Percentiles rank a stretch among this genome's conserved stretches.
These are phyloP conservation scores for Zaprionus ghesquierei DNA, from an alignment of 1,140 invertebrate species.

Conservation along the genomic window DNA sequence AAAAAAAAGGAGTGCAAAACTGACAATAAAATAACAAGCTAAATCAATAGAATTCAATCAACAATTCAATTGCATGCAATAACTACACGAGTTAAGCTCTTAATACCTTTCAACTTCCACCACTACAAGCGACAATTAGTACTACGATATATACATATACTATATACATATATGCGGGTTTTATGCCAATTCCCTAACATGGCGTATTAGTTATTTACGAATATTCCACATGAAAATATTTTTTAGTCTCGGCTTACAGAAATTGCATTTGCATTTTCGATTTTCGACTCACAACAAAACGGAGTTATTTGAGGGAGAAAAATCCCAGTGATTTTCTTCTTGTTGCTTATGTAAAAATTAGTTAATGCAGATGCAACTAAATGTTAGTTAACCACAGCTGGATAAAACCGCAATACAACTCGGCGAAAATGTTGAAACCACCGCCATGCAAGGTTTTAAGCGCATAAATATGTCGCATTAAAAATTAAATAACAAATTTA, in stretches of 20 bases:
- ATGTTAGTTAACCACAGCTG: slow-evolving; percentile 34
- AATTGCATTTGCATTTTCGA: not conserved
- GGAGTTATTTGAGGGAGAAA: too few relatives aligned
- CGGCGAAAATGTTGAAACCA: slow-evolving; percentile 19
- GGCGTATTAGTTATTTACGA: not conserved
- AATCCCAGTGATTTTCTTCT: not conserved
- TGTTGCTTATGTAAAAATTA: slow-evolving; percentile 36
- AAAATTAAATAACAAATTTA: slow-evolving; percentile 57
- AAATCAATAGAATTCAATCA: not conserved
- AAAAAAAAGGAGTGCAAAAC: not conserved
- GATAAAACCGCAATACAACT: slow-evolving; percentile 45
- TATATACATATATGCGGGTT: not conserved
- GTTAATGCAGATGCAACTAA: slow-evolving; percentile 21
- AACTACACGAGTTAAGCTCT: not conserved
- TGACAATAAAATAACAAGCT: not conserved
- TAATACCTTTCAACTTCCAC: not conserved
- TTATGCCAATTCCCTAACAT: not conserved
- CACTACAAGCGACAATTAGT: not conserved
- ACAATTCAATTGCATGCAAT: slow-evolving; percentile 4
- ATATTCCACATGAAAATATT: not conserved
- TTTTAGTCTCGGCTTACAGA: not conserved
- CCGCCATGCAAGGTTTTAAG: slow-evolving; percentile 33
- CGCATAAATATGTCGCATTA: slow-evolving; percentile 50
- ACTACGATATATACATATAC: not conserved
- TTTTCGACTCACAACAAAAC: not conserved